phyloP scores from a whole-genome alignment of 2,113 vertebrate genomes.

The Pollimyrus isidori region DNA sequence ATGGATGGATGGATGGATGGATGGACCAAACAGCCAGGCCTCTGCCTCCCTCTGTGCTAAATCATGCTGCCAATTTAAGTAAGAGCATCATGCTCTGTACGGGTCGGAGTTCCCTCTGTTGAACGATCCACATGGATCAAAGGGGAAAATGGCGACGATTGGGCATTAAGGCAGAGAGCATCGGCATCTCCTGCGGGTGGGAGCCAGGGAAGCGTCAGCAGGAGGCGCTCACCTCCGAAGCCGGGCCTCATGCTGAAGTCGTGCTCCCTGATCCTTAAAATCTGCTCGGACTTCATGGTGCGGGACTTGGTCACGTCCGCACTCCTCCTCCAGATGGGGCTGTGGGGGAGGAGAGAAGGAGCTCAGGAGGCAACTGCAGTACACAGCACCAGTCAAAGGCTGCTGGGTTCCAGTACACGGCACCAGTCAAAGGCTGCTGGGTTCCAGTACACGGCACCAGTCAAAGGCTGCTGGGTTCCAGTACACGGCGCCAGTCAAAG shows the following conservation, averaged over 20 bases:
- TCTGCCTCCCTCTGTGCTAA: too few relatives aligned
- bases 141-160: too few relatives aligned
- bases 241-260: slow-evolving; percentile 94
- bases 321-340: slow-evolving; percentile 71
- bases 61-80: background rate
- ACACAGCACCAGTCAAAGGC: too few relatives aligned
- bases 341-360: slow-evolving; percentile 38
- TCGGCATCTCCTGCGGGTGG: background rate
- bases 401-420: too few relatives aligned
- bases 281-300: slow-evolving; percentile 76
- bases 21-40: too few relatives aligned
- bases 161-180: background rate
- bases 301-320: slow-evolving; percentile 79
- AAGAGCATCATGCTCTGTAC: background rate
- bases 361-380: background rate
- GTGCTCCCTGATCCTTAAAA: slow-evolving; percentile 80
- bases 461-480: too few relatives aligned
- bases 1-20: too few relatives aligned
- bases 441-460: too few relatives aligned
- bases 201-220: background rate
- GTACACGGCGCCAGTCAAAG: too few relatives aligned
- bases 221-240: slow-evolving; percentile 75
- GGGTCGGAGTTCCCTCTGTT: too few relatives aligned
- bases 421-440: too few relatives aligned
- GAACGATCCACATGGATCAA: too few relatives aligned